A percentile compares a stretch with the other conserved stretches of the same genome.
Evolutionary conservation across 2,888 invertebrate species (phyloP).

Genomic region (Drosophila melanosoma): DNA sequence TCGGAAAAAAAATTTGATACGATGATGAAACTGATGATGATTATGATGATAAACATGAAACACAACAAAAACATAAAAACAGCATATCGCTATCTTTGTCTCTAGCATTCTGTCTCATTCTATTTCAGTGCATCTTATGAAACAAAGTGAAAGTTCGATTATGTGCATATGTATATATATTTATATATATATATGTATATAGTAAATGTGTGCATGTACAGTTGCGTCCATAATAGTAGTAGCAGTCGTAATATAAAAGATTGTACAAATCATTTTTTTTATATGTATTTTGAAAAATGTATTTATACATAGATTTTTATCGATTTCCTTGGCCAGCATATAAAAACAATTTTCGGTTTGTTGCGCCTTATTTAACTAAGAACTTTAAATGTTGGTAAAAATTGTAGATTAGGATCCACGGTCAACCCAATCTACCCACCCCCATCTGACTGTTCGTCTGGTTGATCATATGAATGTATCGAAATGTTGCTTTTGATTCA

Average conservation of each 20-base stretch:
- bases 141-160: constrained; percentile 47
- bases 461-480: neutral
- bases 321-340: neutral
- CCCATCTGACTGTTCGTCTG: neutral
- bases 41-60: constrained; percentile 51
- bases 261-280: neutral
- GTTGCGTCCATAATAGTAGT: neutral
- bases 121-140: constrained; percentile 36
- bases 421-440: neutral
- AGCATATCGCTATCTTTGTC: constrained; percentile 39
- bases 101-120: constrained; percentile 40
- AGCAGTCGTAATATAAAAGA: neutral
- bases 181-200: neutral
- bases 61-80: constrained; percentile 47
- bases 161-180: constrained; percentile 12
- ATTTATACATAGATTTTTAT: neutral
- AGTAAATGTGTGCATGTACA: neutral
- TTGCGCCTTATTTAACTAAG: neutral
- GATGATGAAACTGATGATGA: constrained; percentile 38
- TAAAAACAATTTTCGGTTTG: neutral
- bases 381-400: neutral
- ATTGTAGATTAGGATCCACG: neutral
- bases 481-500: neutral
- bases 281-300: neutral
- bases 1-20: constrained; percentile 47